A percentile compares a stretch with the other conserved stretches of the same genome.
phyloP scores from a whole-genome alignment of 2,113 vertebrate species.

The Heterocephalus glaber region DNA sequence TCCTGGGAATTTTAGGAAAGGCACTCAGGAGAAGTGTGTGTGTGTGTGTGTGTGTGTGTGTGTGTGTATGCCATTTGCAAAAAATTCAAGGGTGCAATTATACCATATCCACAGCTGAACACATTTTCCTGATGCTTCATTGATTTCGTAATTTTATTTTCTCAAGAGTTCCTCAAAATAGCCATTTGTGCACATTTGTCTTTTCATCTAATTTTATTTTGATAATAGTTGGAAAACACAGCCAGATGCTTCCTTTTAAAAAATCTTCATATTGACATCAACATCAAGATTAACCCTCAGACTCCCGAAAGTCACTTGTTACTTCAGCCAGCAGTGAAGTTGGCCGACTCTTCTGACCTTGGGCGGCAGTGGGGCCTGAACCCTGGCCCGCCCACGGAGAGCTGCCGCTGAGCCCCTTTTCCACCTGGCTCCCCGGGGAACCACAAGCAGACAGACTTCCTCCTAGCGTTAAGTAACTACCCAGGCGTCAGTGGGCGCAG shows the following conservation, averaged over 20 bases:
- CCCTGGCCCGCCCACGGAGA: constrained; percentile 19
- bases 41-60: too few relatives aligned
- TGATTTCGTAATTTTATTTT: constrained; percentile 67
- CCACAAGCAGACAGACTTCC: neutral
- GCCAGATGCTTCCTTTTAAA: constrained; percentile 67
- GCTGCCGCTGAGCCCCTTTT: neutral
- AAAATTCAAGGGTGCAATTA: neutral
- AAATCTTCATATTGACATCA: constrained; percentile 27
- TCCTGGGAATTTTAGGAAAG: constrained; percentile 25
- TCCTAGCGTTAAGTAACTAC: too few relatives aligned
- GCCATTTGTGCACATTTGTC: constrained; percentile 47
- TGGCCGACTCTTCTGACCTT: neutral
- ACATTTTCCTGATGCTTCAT: constrained; percentile 5
- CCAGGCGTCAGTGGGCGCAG: constrained; percentile 5
- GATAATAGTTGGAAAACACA: constrained; percentile 69
- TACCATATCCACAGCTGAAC: neutral
- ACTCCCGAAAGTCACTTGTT: neutral
- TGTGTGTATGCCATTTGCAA: neutral
- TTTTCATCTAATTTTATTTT: constrained; percentile 62
- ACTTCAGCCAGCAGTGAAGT: constrained; percentile 1
- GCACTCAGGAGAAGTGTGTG: neutral
- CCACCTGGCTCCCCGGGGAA: neutral
- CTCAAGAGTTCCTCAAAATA: constrained; percentile 65
- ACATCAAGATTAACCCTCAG: constrained; percentile 16
- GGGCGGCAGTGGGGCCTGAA: neutral